These are phyloP conservation scores for Zaprionus tsacasi DNA, from an alignment of 1,140 invertebrate genomes.

Conservation along the genomic window DNA sequence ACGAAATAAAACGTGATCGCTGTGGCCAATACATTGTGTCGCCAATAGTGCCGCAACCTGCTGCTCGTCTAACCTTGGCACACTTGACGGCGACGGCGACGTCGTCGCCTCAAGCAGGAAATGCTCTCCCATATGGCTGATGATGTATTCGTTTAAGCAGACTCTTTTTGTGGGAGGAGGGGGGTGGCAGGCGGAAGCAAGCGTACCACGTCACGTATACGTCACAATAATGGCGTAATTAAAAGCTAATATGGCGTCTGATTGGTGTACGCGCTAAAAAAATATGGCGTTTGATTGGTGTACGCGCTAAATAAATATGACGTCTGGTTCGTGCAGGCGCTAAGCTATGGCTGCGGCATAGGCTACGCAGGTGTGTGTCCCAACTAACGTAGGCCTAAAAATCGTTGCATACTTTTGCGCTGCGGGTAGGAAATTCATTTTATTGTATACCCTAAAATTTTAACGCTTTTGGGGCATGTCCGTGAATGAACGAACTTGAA, in stretches of 20 bases:
- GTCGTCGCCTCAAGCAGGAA: slow-evolving; percentile 34
- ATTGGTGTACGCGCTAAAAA: slow-evolving; percentile 11
- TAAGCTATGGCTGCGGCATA: neutral
- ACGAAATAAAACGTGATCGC: slow-evolving; percentile 74
- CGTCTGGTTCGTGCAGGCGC: slow-evolving; percentile 11
- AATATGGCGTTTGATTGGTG: too few species aligned
- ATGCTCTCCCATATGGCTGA: slow-evolving; percentile 6
- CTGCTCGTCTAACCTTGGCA: slow-evolving; percentile 66
- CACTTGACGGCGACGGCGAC: slow-evolving; percentile 39
- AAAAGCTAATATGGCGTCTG: neutral
- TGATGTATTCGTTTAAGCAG: slow-evolving; percentile 33
- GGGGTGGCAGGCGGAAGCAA: too few species aligned
- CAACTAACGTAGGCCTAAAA: neutral
- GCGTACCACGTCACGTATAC: too few species aligned
- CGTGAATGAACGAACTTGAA: too few species aligned
- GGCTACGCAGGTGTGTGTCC: neutral
- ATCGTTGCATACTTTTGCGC: neutral
- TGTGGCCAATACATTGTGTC: slow-evolving; percentile 24
- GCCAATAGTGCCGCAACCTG: slow-evolving; percentile 44
- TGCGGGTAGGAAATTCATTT: neutral
- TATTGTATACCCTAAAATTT: too few species aligned
- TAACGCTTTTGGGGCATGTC: too few species aligned
- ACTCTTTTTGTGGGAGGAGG: neutral
- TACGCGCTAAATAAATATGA: neutral
- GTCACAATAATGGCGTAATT: too few species aligned